Percentiles rank a stretch among this genome's conserved stretches.
phyloP scores from a whole-genome alignment of 1,140 invertebrate species.

The Diabrotica virgifera region DNA sequence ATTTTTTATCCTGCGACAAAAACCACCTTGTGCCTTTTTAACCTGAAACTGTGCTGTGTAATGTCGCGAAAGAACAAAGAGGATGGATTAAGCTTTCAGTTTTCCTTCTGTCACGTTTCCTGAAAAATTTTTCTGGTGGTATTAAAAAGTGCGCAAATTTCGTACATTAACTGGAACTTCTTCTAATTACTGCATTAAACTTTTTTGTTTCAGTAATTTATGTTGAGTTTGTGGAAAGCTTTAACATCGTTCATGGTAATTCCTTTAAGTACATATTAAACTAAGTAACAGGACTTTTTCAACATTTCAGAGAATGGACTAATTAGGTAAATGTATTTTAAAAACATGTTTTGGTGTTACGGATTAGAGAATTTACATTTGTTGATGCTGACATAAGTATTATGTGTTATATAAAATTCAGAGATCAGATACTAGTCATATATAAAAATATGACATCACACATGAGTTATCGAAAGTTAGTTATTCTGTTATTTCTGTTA shows the following conservation, averaged over 20 bases:
- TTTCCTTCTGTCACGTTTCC: constrained; percentile 1
- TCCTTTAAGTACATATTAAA: no score
- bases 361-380: no score
- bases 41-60: constrained; percentile 1
- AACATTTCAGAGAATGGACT: no score
- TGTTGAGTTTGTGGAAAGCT: neutral
- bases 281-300: no score
- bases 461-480: no score
- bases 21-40: neutral
- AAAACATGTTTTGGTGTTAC: no score
- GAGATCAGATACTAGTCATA: no score
- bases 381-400: no score
- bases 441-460: no score
- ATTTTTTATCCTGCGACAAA: neutral
- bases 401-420: no score
- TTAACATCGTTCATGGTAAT: neutral
- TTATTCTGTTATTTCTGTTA: no score
- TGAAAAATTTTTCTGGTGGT: neutral
- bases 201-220: neutral
- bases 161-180: neutral
- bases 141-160: neutral
- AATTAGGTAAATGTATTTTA: no score
- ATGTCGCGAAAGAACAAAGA: constrained; percentile 2
- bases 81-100: neutral
- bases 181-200: neutral